phyloP scores from a whole-genome alignment of 2,797 vertebrate species.

The Cyprinodon diabolis region DNA sequence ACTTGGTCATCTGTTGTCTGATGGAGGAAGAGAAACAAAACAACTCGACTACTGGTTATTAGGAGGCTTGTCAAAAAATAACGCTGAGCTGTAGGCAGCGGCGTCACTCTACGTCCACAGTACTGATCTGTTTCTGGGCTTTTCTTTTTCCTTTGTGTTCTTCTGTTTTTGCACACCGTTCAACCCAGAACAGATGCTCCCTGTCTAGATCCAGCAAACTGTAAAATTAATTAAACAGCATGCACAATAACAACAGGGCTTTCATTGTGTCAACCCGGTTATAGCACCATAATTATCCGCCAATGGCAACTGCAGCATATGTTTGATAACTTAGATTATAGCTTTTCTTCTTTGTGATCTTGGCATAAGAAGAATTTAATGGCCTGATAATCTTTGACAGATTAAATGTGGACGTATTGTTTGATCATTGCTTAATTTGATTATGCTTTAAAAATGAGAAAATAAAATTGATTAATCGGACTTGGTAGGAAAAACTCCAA shows the following conservation, averaged over 20 bases:
- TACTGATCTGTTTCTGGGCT: slow-evolving; percentile 21
- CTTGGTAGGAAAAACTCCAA: background rate
- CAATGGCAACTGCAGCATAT: slow-evolving; percentile 37
- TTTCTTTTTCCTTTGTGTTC: slow-evolving; percentile 9
- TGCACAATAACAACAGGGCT: slow-evolving; percentile 46
- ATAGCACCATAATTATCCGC: slow-evolving; percentile 36
- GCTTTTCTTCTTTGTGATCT: slow-evolving; percentile 17
- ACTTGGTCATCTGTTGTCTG: slow-evolving; percentile 35
- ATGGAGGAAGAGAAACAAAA: slow-evolving; percentile 55
- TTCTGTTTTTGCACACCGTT: background rate
- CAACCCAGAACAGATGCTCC: slow-evolving; percentile 44
- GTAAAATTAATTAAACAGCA: slow-evolving; percentile 60
- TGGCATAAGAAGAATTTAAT: background rate
- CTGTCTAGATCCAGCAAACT: slow-evolving; percentile 57
- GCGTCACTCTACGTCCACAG: slow-evolving; percentile 29
- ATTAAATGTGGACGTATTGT: background rate
- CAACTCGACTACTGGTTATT: slow-evolving; percentile 56
- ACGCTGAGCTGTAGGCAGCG: slow-evolving; percentile 24
- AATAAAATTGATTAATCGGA: too few species aligned
- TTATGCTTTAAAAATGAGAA: too few species aligned
- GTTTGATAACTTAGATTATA: slow-evolving; percentile 34
- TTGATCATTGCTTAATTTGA: background rate
- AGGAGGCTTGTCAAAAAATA: slow-evolving; percentile 50
- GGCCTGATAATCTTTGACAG: slow-evolving; percentile 32
- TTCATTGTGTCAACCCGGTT: slow-evolving; percentile 42